A percentile compares a stretch with the other conserved stretches of the same genome.
Evolutionary conservation across 2,113 vertebrate genomes (phyloP).

Genomic region (Apus apus): DNA sequence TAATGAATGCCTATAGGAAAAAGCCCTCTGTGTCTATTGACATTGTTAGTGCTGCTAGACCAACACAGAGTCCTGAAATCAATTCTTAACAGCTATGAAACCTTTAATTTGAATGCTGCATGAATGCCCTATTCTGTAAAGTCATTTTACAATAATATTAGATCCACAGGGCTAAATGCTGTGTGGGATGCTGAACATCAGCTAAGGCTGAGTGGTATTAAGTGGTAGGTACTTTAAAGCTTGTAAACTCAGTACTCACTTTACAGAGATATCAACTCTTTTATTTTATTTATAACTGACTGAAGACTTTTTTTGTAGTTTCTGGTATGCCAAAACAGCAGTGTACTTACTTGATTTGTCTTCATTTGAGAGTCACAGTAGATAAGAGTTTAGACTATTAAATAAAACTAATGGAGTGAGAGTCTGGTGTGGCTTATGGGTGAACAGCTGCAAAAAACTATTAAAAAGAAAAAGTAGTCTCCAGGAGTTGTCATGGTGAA

Average conservation of each 20-base stretch:
- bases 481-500: slow-evolving; percentile 10
- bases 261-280: slow-evolving; percentile 4
- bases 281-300: slow-evolving; percentile 3
- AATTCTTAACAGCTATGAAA: neutral
- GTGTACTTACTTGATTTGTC: neutral
- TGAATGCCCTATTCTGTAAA: neutral
- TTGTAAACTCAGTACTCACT: neutral
- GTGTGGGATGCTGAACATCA: neutral
- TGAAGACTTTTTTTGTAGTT: neutral
- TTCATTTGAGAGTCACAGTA: neutral
- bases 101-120: neutral
- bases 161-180: neutral
- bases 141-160: neutral
- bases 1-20: neutral
- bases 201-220: neutral
- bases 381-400: slow-evolving; percentile 22
- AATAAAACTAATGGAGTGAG: slow-evolving; percentile 41
- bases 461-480: slow-evolving; percentile 23
- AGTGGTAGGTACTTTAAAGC: neutral
- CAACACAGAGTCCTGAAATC: neutral
- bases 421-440: neutral
- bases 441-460: slow-evolving; percentile 10
- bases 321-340: neutral
- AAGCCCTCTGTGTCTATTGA: neutral
- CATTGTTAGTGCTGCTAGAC: neutral